These are phyloP conservation scores for Danio tinwini DNA, from an alignment of 2,797 vertebrate genomes.

Conservation along the genomic window DNA sequence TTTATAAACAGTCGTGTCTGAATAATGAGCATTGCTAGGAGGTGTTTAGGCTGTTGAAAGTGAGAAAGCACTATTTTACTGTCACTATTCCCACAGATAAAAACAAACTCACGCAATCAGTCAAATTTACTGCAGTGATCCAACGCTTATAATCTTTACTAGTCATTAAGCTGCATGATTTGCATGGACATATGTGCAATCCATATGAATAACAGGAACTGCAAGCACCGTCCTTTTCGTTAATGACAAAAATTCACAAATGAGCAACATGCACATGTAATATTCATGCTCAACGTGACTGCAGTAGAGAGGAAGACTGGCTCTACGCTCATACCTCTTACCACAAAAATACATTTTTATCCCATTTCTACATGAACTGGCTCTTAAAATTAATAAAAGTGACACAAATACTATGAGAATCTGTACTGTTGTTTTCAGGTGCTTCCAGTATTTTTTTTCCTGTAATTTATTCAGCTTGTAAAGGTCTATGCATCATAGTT, in stretches of 20 bases:
- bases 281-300: conserved; percentile 44
- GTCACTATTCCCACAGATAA: conserved; percentile 20
- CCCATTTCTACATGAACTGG: not conserved
- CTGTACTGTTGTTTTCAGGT: not conserved
- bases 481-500: not conserved
- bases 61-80: conserved; percentile 23
- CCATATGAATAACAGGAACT: conserved; percentile 12
- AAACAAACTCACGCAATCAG: not conserved
- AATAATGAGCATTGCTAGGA: conserved; percentile 59
- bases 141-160: conserved; percentile 29
- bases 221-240: conserved; percentile 10
- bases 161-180: conserved; percentile 30
- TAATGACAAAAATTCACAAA: conserved; percentile 41
- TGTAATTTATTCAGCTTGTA: not conserved
- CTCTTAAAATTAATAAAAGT: not conserved
- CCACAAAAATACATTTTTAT: not conserved
- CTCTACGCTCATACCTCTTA: not conserved
- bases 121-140: conserved; percentile 13
- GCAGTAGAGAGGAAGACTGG: conserved; percentile 4
- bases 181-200: conserved; percentile 11
- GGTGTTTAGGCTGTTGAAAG: conserved; percentile 48
- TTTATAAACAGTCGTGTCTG: conserved; percentile 56
- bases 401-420: not conserved
- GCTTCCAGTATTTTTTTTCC: not conserved
- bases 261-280: conserved; percentile 33